Conservation (phyloP, 2,888 invertebrate species). For the Halocaridina rubra region DNA sequence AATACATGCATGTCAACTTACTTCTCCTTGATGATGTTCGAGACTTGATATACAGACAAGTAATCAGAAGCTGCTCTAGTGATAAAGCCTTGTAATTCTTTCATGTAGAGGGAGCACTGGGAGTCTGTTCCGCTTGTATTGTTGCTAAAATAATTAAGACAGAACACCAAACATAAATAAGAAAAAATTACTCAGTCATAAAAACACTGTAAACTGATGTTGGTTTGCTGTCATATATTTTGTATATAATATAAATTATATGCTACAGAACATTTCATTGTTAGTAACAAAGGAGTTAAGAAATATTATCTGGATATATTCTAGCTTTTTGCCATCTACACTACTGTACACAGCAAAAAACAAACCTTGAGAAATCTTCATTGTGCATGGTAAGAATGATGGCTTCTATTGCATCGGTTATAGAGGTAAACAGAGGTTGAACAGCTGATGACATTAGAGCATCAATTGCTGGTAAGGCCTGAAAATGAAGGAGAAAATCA, state of each 20-base stretch:
- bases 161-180: too few species aligned
- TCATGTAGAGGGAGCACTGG: constrained; percentile 86
- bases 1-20: constrained; percentile 69
- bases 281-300: too few species aligned
- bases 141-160: constrained; percentile 65
- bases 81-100: constrained; percentile 88
- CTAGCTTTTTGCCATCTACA: constrained; percentile 64
- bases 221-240: too few species aligned
- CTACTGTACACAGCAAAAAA: neutral
- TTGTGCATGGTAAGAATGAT: constrained; percentile 93
- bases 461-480: constrained; percentile 60
- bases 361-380: constrained; percentile 77
- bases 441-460: constrained; percentile 73
- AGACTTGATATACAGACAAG: constrained; percentile 77
- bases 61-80: constrained; percentile 78
- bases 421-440: constrained; percentile 75
- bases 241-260: too few species aligned
- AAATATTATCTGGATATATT: too few species aligned
- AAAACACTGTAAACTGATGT: too few species aligned
- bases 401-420: constrained; percentile 87
- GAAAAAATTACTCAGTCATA: too few species aligned
- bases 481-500: neutral
- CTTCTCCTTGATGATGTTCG: constrained; percentile 75
- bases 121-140: constrained; percentile 63
- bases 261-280: too few species aligned